Evolutionary conservation across 1,140 invertebrate genomes (phyloP).

Genomic region (Aphis gossypii): DNA sequence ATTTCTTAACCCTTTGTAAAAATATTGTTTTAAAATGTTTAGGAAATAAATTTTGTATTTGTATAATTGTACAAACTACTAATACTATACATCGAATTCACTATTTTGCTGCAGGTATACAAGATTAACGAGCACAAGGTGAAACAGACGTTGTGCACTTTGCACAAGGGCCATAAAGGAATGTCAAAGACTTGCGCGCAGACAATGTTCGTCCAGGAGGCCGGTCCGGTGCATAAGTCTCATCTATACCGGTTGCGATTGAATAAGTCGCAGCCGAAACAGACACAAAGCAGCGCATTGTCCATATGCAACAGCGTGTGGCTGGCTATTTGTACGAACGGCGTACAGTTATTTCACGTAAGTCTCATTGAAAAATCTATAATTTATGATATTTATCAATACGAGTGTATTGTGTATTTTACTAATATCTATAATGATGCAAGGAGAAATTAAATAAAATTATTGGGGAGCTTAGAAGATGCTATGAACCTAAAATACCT

Average conservation of each 20-base stretch:
- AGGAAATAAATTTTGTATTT: too few species aligned
- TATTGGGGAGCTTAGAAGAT: too few species aligned
- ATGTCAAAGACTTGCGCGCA: conserved; percentile 80
- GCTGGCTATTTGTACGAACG: conserved; percentile 84
- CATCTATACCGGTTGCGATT: conserved; percentile 88
- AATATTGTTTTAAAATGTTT: too few species aligned
- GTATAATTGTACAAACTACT: too few species aligned
- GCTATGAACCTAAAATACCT: too few species aligned
- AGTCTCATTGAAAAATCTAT: background rate
- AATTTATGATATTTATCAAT: background rate
- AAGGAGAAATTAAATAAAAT: too few species aligned
- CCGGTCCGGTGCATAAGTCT: conserved; percentile 83
- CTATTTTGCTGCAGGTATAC: conserved; percentile 64
- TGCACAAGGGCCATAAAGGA: conserved; percentile 79
- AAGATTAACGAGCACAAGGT: conserved; percentile 66
- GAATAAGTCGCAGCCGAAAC: conserved; percentile 76
- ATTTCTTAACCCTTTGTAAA: too few species aligned
- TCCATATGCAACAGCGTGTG: conserved; percentile 66
- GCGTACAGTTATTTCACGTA: conserved; percentile 79
- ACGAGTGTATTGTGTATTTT: too few species aligned
- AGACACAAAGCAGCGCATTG: conserved; percentile 69
- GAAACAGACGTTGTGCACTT: conserved; percentile 68
- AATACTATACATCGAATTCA: background rate
- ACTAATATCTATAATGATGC: too few species aligned
- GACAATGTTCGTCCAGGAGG: conserved; percentile 86